Conservation (phyloP, 2,888 invertebrate genomes). For the Melieria picta region DNA sequence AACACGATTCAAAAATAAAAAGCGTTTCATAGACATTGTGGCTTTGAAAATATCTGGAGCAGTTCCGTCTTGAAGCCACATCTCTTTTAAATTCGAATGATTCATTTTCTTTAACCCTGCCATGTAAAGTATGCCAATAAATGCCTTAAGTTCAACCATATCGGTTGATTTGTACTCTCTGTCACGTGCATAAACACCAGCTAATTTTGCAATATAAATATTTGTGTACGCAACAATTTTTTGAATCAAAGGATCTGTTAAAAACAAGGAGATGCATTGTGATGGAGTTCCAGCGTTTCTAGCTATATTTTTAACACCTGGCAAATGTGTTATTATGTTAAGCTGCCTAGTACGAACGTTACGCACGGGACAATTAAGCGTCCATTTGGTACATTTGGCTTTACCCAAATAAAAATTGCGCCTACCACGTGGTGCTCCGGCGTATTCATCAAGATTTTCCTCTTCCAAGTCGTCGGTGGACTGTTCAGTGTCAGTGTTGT, state of each 20-base stretch:
- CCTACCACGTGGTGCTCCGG: conserved; percentile 3
- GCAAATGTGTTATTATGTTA: background rate
- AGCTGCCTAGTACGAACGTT: too few species aligned
- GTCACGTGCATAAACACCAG: conserved; percentile 5
- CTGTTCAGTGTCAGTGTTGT: too few species aligned
- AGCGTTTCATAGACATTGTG: too few species aligned
- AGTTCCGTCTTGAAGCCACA: conserved; percentile 11
- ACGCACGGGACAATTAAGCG: too few species aligned
- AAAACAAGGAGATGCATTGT: conserved; percentile 9
- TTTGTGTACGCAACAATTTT: conserved; percentile 12
- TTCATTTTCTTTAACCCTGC: conserved; percentile 11
- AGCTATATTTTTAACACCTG: conserved; percentile 9
- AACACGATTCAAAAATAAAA: background rate
- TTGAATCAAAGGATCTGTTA: conserved; percentile 10
- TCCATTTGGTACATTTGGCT: background rate
- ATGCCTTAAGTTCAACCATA: conserved; percentile 9
- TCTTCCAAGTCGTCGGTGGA: background rate
- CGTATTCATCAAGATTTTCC: conserved; percentile 9
- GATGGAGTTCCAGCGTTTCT: conserved; percentile 15
- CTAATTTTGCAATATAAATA: conserved; percentile 8
- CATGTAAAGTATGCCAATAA: conserved; percentile 17
- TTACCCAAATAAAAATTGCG: conserved; percentile 12
- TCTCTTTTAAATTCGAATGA: conserved; percentile 11
- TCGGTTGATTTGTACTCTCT: conserved; percentile 12
- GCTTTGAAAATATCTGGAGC: background rate